phyloP scores from a whole-genome alignment of 2,113 vertebrate species.

The Scopus umbretta region DNA sequence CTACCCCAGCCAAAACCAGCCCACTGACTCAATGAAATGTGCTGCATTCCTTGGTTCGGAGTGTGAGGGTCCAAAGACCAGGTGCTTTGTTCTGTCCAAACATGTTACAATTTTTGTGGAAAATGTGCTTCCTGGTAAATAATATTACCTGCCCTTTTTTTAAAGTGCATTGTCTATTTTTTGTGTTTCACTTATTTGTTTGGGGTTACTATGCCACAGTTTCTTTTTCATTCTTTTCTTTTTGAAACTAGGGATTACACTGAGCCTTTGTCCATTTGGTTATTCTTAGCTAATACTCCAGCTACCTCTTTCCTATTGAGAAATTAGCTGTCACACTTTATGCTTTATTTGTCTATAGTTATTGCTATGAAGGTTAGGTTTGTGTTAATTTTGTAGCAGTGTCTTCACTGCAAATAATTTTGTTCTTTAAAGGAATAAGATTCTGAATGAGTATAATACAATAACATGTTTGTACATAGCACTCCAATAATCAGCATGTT shows the following conservation, averaged over 20 bases:
- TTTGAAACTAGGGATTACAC: background rate
- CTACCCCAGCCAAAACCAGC: background rate
- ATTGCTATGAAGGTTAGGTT: background rate
- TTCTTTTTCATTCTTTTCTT: background rate
- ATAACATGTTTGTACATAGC: background rate
- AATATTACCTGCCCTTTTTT: background rate
- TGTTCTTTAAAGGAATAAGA: background rate
- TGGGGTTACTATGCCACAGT: background rate
- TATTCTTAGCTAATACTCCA: background rate
- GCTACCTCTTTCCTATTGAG: background rate
- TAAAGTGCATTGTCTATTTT: background rate
- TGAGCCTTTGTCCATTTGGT: background rate
- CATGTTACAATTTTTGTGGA: background rate
- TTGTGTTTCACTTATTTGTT: background rate
- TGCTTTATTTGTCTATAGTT: background rate
- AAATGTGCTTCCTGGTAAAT: background rate
- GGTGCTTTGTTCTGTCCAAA: background rate
- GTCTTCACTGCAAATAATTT: background rate
- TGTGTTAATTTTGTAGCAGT: background rate
- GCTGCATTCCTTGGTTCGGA: background rate
- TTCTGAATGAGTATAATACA: background rate
- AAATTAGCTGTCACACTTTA: background rate
- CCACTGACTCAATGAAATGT: background rate
- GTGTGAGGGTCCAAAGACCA: background rate
- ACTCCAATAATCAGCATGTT: background rate